Percentiles rank a stretch among this genome's conserved stretches.
These are phyloP conservation scores for Cephalopholis sonnerati DNA, from an alignment of 2,113 vertebrate species.

Conservation along the genomic window DNA sequence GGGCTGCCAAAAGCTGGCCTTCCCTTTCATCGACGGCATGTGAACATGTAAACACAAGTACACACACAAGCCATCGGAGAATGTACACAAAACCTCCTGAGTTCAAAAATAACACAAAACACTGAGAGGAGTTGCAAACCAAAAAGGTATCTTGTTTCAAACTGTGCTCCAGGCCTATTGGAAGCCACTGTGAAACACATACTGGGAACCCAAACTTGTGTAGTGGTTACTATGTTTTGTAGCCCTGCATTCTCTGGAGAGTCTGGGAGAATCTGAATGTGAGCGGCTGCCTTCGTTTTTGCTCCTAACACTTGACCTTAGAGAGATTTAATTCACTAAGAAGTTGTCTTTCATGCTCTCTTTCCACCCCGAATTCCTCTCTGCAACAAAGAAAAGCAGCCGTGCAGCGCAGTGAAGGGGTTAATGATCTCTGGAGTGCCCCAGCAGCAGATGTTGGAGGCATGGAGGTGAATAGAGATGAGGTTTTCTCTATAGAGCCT, in stretches of 20 bases:
- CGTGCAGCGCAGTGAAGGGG: slow-evolving; percentile 64
- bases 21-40: slow-evolving; percentile 49
- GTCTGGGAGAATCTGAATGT: slow-evolving; percentile 12
- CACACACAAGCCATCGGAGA: slow-evolving; percentile 26
- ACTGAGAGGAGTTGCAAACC: slow-evolving; percentile 56
- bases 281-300: slow-evolving; percentile 29
- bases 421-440: slow-evolving; percentile 78
- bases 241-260: slow-evolving; percentile 16
- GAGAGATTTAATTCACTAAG: slow-evolving; percentile 35
- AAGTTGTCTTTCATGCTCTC: slow-evolving; percentile 43
- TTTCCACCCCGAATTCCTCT: slow-evolving; percentile 53
- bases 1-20: slow-evolving; percentile 33
- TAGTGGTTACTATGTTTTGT: slow-evolving; percentile 39
- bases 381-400: slow-evolving; percentile 66
- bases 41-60: slow-evolving; percentile 58
- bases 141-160: slow-evolving; percentile 60
- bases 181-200: slow-evolving; percentile 36
- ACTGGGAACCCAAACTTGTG: slow-evolving; percentile 29
- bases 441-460: slow-evolving; percentile 82
- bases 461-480: slow-evolving; percentile 83
- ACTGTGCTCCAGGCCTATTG: slow-evolving; percentile 39
- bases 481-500: slow-evolving; percentile 73
- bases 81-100: slow-evolving; percentile 28
- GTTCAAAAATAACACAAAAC: slow-evolving; percentile 46
- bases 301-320: slow-evolving; percentile 60